Conservation (phyloP, 2,888 invertebrate genomes). For the Aelia acuminata region DNA sequence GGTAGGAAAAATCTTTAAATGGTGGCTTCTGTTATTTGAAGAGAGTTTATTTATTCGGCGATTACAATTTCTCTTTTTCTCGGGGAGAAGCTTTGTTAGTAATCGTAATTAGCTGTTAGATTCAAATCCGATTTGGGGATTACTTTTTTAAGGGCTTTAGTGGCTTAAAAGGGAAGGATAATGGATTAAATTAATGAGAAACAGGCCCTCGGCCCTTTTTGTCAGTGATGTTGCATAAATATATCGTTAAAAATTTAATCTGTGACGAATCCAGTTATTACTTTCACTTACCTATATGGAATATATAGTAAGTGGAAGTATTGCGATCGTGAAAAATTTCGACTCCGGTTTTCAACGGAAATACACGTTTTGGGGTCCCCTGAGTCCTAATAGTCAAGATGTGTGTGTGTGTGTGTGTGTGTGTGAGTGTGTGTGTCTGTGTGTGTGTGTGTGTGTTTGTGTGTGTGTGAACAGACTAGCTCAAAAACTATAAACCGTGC, state of each 20-base stretch:
- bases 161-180: constrained; percentile 37
- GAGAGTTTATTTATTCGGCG: neutral
- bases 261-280: neutral
- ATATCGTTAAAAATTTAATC: neutral
- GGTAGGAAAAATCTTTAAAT: neutral
- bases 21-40: neutral
- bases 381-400: too few relatives aligned
- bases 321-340: too few relatives aligned
- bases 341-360: too few relatives aligned
- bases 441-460: too few relatives aligned
- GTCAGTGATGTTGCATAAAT: neutral
- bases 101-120: constrained; percentile 28
- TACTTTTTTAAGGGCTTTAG: constrained; percentile 13
- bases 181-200: constrained; percentile 28
- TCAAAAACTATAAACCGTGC: too few relatives aligned
- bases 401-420: too few relatives aligned
- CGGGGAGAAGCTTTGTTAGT: neutral
- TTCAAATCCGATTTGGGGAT: constrained; percentile 29
- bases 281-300: too few relatives aligned
- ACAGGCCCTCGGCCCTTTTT: neutral
- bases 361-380: too few relatives aligned
- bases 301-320: too few relatives aligned
- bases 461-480: too few relatives aligned
- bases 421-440: too few relatives aligned
- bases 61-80: neutral